Evolutionary conservation across 2,113 vertebrate genomes (phyloP).

Genomic region (Eubucco bourcierii): DNA sequence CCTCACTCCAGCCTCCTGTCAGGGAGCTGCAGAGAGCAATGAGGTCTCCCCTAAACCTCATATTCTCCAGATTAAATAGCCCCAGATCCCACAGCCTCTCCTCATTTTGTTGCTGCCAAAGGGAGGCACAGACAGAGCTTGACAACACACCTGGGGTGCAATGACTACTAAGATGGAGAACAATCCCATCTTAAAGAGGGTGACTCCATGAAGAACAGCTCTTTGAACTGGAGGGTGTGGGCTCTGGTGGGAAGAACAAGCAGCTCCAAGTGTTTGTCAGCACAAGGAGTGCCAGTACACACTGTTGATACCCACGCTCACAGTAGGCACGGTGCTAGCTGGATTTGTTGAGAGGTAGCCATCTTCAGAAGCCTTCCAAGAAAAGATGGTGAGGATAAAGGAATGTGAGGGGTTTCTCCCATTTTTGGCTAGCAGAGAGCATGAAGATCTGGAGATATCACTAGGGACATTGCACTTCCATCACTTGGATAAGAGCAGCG

Average conservation of each 20-base stretch:
- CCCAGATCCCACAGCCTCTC: too few species aligned
- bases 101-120: not conserved
- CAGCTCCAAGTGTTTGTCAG: not conserved
- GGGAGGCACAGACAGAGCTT: not conserved
- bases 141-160: accelerated
- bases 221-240: not conserved
- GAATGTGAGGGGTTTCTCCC: not conserved
- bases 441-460: not conserved
- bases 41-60: too few species aligned
- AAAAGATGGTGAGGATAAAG: accelerated
- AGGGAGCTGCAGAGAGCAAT: too few species aligned
- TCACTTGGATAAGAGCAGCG: not conserved
- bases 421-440: not conserved
- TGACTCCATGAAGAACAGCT: not conserved
- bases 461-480: too few species aligned
- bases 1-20: too few species aligned
- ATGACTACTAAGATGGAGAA: not conserved
- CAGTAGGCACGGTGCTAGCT: not conserved
- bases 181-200: not conserved
- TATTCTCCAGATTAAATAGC: too few species aligned
- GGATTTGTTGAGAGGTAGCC: not conserved
- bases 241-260: not conserved
- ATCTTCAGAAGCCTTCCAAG: not conserved
- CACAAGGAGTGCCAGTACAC: not conserved
- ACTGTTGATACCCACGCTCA: not conserved